A percentile compares a stretch with the other conserved stretches of the same genome.
phyloP scores from a whole-genome alignment of 2,888 invertebrate species.

The Eilema depressum region DNA sequence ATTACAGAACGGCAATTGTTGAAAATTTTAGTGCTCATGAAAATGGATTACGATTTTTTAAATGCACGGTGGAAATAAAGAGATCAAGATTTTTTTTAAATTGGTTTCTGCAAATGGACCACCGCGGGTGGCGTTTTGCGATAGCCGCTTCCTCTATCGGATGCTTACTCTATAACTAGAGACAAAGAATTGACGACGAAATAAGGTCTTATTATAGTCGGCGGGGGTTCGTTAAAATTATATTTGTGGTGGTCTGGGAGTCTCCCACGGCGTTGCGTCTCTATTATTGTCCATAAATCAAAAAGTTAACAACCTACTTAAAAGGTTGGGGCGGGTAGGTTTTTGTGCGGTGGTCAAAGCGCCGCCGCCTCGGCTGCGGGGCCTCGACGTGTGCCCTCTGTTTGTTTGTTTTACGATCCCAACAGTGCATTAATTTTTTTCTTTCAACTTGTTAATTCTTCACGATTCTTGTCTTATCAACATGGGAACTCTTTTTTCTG shows the following conservation, averaged over 20 bases:
- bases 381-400: constrained; percentile 74
- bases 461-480: constrained; percentile 80
- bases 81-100: constrained; percentile 55
- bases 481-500: constrained; percentile 61
- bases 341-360: constrained; percentile 84
- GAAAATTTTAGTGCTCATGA: constrained; percentile 59
- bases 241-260: constrained; percentile 79
- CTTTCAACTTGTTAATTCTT: constrained; percentile 78
- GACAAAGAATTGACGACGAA: constrained; percentile 75
- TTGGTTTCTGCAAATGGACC: constrained; percentile 65
- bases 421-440: constrained; percentile 84
- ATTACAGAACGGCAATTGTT: constrained; percentile 58
- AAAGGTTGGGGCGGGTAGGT: constrained; percentile 83
- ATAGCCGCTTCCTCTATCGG: constrained; percentile 48
- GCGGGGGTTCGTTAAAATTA: constrained; percentile 84
- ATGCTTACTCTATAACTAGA: constrained; percentile 60
- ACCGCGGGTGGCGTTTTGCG: constrained; percentile 69
- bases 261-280: constrained; percentile 86
- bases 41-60: constrained; percentile 50
- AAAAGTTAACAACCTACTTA: constrained; percentile 87
- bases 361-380: constrained; percentile 75
- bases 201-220: constrained; percentile 79
- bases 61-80: constrained; percentile 50
- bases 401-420: constrained; percentile 86
- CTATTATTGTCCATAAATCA: constrained; percentile 87